Base-by-base conservation (phyloP, 2,888 invertebrate genomes). In the Orchesella flavescens region DNA sequence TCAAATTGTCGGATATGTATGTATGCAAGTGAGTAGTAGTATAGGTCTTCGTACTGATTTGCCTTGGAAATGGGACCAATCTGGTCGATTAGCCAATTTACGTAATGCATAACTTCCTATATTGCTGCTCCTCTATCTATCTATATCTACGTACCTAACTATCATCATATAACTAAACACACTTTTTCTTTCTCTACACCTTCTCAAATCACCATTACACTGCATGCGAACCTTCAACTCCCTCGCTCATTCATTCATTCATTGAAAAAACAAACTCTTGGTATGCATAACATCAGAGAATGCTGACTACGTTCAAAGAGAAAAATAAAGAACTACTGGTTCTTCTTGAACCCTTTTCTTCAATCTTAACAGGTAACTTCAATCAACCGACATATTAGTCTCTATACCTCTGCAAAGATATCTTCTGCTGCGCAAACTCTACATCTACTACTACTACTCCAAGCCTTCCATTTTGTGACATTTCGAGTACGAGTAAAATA, bases 241-340 rank as follows among this genome's bases (percentile, higher is more conserved):
- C 82, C 82, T 76, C 77, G 73, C 77, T 77, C 83, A 77, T 83
- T 77, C 72, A 83, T 82, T 82, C 73, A 68, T 83, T 76, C 76
- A 76, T 76, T 76, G 69, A 82, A 68, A 74, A 83, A 75, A 76
- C 82, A 72, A 76, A 71, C 63, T 68, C 63, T 72, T 63, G 69
- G 71, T 55, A 63, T 71, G 66, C 74, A 53, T 63, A 61, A 55
- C 57, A 55, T 59, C 75, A 57, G 55, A 57, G 55, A 43, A 44
- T 76, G 71, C 71, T 65, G 72, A 65, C 79, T 79, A 17, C 65
- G 65, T 59, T 65, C 63, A 71, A 19, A 61, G 19, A 21, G 24
- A 71, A 78, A 69, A 78, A 61, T 66, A 72, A 79, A 55, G 63
- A 57, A 43, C 66, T 74, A 80, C 80, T 73, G 80, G 80, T 80